Evolutionary conservation across 2,113 vertebrate species (phyloP).

Genomic region (Rhynchopsitta pachyrhyncha): DNA sequence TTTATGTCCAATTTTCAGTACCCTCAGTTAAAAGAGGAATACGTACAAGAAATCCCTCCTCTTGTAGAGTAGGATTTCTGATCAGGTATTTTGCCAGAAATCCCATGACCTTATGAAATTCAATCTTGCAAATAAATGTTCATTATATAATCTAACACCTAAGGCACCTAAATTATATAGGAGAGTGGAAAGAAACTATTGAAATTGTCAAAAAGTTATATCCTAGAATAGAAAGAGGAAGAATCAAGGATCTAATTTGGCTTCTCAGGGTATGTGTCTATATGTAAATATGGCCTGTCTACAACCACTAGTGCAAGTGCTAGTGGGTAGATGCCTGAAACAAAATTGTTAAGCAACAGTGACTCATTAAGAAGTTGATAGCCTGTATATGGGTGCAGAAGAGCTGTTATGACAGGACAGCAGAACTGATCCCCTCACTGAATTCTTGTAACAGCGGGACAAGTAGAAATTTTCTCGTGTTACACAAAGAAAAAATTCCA

Average conservation of each 20-base stretch:
- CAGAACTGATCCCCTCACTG: not conserved
- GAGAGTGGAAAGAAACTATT: not conserved
- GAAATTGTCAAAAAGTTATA: not conserved
- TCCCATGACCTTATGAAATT: not conserved
- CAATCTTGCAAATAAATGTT: not conserved
- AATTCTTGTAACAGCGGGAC: not conserved
- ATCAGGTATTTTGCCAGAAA: not conserved
- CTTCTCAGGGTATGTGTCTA: not conserved
- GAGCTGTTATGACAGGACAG: not conserved
- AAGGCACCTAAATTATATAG: not conserved
- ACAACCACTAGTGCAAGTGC: not conserved
- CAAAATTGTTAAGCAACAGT: not conserved
- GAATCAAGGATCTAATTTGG: not conserved
- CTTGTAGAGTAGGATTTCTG: not conserved
- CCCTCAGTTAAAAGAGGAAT: not conserved
- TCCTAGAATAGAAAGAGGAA: not conserved
- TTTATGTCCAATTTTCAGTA: not conserved
- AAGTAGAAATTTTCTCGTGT: not conserved
- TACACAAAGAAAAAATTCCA: not conserved
- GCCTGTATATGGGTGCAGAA: not conserved
- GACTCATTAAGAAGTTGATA: not conserved
- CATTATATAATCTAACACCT: not conserved
- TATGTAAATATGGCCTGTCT: not conserved
- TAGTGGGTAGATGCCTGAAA: not conserved
- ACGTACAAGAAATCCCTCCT: not conserved